These are phyloP conservation scores for Eulemur rubriventer DNA, from an alignment of 2,797 vertebrate species.

Conservation along the genomic window DNA sequence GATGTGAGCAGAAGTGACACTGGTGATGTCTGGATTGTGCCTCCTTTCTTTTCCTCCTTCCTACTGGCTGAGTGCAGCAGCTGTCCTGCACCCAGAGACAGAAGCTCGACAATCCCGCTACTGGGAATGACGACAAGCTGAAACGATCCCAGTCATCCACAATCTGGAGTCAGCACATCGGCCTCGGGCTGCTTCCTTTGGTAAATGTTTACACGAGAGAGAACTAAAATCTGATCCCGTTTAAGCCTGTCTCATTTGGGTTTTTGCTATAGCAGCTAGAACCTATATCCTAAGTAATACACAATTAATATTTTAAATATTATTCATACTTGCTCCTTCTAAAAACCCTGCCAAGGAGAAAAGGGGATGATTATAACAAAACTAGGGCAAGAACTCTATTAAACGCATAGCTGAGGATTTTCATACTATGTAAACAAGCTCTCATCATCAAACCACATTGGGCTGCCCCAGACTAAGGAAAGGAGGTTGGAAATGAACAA, in stretches of 20 bases:
- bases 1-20: neutral
- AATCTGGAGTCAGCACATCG: neutral
- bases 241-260: neutral
- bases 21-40: neutral
- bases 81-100: neutral
- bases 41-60: neutral
- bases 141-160: neutral
- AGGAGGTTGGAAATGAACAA: neutral
- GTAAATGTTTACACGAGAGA: neutral
- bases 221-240: neutral
- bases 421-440: neutral
- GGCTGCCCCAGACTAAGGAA: neutral
- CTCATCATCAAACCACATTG: neutral
- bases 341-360: neutral
- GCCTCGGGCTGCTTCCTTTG: neutral
- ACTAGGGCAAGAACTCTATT: neutral
- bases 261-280: neutral
- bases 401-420: neutral
- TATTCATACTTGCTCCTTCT: neutral
- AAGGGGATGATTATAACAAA: neutral
- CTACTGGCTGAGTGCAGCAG: neutral
- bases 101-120: neutral
- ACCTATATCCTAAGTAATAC: neutral
- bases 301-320: conserved; percentile 15
- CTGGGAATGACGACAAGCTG: neutral